Conservation (phyloP, 1,140 invertebrate genomes). For the Drosophila lacteicornis region DNA sequence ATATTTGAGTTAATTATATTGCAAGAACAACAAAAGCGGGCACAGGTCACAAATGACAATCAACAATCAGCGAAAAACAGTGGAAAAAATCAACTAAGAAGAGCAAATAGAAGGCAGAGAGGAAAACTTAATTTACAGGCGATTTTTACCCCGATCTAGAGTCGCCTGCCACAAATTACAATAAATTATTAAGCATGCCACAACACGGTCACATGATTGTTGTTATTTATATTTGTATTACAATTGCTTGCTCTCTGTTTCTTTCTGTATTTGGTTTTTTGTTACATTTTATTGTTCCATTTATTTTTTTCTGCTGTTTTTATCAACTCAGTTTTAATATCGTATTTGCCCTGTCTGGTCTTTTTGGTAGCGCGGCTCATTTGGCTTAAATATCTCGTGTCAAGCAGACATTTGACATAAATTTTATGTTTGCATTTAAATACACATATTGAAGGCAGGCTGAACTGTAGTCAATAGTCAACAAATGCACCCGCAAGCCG, state of each 20-base stretch:
- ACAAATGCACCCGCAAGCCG: conserved; percentile 29
- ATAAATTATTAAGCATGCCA: conserved; percentile 82
- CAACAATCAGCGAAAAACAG: conserved; percentile 23
- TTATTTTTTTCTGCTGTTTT: conserved; percentile 24
- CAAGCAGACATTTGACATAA: conserved; percentile 84
- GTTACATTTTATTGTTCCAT: conserved; percentile 45
- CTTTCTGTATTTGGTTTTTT: conserved; percentile 24
- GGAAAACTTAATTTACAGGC: conserved; percentile 62
- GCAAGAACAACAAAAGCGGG: conserved; percentile 45
- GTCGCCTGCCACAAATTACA: conserved; percentile 69
- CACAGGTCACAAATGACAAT: conserved; percentile 46
- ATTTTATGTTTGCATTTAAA: conserved; percentile 84
- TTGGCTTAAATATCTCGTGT: conserved; percentile 84
- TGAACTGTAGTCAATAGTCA: conserved; percentile 23
- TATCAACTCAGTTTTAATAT: conserved; percentile 63
- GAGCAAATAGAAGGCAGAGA: conserved; percentile 4
- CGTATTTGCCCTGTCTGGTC: conserved; percentile 62
- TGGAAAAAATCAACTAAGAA: conserved; percentile 39
- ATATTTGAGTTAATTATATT: conserved; percentile 81
- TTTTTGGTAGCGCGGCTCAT: conserved; percentile 49
- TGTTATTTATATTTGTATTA: conserved; percentile 69
- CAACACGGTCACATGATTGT: conserved; percentile 55
- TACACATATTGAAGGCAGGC: conserved; percentile 47
- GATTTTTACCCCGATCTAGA: conserved; percentile 47
- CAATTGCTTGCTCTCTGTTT: conserved; percentile 21